Percentiles rank a stretch among this genome's conserved stretches.
Evolutionary conservation across 1,140 invertebrate genomes (phyloP).

Genomic region (Drosophila virilis): DNA sequence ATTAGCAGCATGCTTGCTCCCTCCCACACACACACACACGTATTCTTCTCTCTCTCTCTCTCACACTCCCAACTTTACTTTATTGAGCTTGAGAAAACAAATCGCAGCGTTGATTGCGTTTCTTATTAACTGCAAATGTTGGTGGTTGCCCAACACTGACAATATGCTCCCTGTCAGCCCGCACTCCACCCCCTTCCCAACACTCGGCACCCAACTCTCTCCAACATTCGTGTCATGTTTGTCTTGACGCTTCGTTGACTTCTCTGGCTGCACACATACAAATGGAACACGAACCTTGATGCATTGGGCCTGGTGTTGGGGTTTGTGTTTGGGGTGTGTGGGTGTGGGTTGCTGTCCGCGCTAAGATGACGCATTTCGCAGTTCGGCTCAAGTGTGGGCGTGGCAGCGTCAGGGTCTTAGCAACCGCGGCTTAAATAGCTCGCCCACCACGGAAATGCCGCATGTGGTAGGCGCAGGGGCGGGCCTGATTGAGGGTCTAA

Average conservation of each 20-base stretch:
- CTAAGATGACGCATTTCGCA: conserved; percentile 40
- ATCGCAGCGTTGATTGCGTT: conserved; percentile 83
- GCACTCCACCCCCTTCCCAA: not conserved
- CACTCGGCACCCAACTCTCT: not conserved
- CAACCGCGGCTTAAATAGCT: conserved; percentile 31
- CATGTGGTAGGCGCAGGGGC: not conserved
- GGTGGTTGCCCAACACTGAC: conserved; percentile 61
- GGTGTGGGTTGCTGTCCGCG: not conserved
- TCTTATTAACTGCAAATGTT: conserved; percentile 78
- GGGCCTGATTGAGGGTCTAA: too few species aligned
- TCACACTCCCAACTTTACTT: conserved; percentile 12
- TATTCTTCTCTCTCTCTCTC: not conserved
- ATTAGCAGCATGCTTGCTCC: conserved; percentile 55
- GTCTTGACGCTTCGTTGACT: conserved; percentile 79
- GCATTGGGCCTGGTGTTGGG: conserved; percentile 28
- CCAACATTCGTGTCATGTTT: conserved; percentile 64
- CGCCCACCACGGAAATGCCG: not conserved
- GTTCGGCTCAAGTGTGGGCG: conserved; percentile 17
- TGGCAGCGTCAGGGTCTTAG: conserved; percentile 15
- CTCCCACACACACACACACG: conserved; percentile 1
- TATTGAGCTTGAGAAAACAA: conserved; percentile 80
- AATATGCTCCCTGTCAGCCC: conserved; percentile 71
- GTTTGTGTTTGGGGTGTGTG: not conserved
- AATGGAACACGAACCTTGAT: conserved; percentile 61
- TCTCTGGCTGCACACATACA: conserved; percentile 65